Evolutionary conservation across 1,140 invertebrate species (phyloP), one percentile per base, ranked within the genome.

Genomic region (Listronotus bonariensis): DNA sequence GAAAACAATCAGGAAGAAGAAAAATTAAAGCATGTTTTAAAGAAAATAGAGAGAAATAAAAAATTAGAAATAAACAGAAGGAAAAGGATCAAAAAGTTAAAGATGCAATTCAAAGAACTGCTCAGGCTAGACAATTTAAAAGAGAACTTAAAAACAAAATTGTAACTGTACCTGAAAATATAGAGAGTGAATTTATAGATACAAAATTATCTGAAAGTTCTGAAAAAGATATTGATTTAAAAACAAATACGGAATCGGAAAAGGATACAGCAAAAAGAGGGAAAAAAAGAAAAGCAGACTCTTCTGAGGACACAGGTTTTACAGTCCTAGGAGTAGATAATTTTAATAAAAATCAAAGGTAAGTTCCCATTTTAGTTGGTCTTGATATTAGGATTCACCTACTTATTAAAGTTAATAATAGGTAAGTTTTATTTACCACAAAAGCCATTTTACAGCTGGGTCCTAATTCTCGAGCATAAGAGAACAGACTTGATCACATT

Each of bases 301-400:
- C 46, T 48, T 31, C 38, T 17, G 49, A 45, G 58, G 46, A 72
- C 17, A 70, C 73, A 57, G 75, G 72, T 38, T 78, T 75, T 65
- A 78, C 75, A n/a, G 53, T 78, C 17, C 67, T 78, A 31, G 75
- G 73, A 10, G 68, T 45, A 18, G 68, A 70, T 15, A 68, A 69
- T 55, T 60, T 66, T 63, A 48, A 56, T 34, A 68, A 73, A 20
- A 74, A 70, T 31, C 14, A 18, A 76, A 76, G 53, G 75, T 76
- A 61, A 56, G 57, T 57, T 46, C 9, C 42, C 7, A 14, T 20
- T 10, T 57, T 18, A 41, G 8, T 10, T 64, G 2, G n/a, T 6
- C 15, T 43, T 5, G 6, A 9, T 43, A 1, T 5, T 26, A 17
- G 0, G 8, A 45, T 15, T 3, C 12, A 17, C 3, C 8, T 45